These are phyloP conservation scores for Thamnophis sirtalis DNA, from an alignment of 2,113 vertebrate species.

Conservation along the genomic window DNA sequence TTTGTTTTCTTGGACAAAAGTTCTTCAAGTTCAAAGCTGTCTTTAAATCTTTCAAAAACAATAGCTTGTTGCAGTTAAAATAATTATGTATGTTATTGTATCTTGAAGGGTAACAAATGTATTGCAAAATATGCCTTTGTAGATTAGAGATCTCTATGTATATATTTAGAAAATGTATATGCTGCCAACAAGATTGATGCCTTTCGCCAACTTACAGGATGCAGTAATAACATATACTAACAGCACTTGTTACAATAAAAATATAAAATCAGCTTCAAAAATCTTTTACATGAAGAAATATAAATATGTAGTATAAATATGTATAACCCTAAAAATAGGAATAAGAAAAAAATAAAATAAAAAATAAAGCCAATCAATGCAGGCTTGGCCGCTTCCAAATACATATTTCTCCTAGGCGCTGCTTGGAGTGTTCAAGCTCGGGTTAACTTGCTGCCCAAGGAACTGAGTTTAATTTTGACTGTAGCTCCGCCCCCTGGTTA, in stretches of 20 bases:
- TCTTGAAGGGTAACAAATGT: background rate
- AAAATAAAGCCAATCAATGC: background rate
- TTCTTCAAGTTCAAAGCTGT: background rate
- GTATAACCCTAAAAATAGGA: background rate
- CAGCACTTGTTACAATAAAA: background rate
- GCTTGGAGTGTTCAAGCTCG: no score
- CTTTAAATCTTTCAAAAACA: background rate
- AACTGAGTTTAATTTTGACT: no score
- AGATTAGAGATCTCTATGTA: no score
- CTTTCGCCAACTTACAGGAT: background rate
- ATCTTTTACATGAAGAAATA: background rate
- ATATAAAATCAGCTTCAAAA: background rate
- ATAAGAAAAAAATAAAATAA: background rate
- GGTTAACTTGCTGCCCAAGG: no score
- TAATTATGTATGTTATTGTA: background rate
- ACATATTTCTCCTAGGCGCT: no score
- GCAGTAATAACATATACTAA: background rate
- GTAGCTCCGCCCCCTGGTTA: no score
- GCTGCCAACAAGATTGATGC: background rate
- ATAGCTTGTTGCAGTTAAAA: background rate
- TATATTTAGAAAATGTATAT: background rate
- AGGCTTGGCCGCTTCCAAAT: background rate
- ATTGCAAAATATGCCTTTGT: background rate
- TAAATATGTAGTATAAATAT: background rate
- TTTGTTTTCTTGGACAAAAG: background rate